Percentiles rank a stretch among this genome's conserved stretches.
Conservation (phyloP, 2,797 vertebrate species). For the Lates japonicus region DNA sequence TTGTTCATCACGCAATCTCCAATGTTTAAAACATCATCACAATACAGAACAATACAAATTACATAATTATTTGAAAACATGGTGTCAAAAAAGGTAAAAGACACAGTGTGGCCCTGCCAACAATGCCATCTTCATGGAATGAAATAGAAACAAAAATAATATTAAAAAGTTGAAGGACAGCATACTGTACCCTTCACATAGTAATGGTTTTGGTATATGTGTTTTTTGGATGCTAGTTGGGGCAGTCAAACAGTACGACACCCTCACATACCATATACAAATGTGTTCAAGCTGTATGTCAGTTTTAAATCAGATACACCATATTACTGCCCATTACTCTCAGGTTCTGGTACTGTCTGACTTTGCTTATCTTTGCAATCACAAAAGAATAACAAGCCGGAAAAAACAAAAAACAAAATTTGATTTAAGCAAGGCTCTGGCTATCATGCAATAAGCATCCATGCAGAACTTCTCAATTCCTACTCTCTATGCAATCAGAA, state of each 20-base stretch:
- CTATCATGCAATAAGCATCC: slow-evolving; percentile 80
- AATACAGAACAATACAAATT: slow-evolving; percentile 58
- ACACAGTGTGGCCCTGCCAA: slow-evolving; percentile 76
- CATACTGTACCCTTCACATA: slow-evolving; percentile 37
- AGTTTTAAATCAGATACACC: slow-evolving; percentile 7
- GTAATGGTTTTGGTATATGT: slow-evolving; percentile 71
- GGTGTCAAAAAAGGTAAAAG: slow-evolving; percentile 50
- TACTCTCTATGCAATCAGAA: slow-evolving; percentile 55
- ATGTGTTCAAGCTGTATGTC: slow-evolving; percentile 26
- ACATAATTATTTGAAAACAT: slow-evolving; percentile 46
- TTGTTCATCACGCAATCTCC: slow-evolving; percentile 59
- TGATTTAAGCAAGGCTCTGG: slow-evolving; percentile 60
- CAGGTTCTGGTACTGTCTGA: slow-evolving; percentile 6
- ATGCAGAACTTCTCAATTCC: slow-evolving; percentile 76
- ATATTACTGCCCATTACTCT: slow-evolving; percentile 7
- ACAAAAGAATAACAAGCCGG: slow-evolving; percentile 39
- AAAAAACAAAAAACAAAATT: slow-evolving; percentile 22
- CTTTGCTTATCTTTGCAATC: slow-evolving; percentile 38
- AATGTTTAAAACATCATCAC: slow-evolving; percentile 73
- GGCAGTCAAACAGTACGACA: slow-evolving; percentile 43
- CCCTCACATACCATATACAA: slow-evolving; percentile 34
- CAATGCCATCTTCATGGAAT: slow-evolving; percentile 56
- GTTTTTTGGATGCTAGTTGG: slow-evolving; percentile 53
- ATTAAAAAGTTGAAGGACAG: slow-evolving; percentile 52
- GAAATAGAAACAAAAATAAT: slow-evolving; percentile 54